A percentile compares a stretch with the other conserved stretches of the same genome.
Conservation (phyloP, 2,113 vertebrate genomes). For the Perca fluviatilis region DNA sequence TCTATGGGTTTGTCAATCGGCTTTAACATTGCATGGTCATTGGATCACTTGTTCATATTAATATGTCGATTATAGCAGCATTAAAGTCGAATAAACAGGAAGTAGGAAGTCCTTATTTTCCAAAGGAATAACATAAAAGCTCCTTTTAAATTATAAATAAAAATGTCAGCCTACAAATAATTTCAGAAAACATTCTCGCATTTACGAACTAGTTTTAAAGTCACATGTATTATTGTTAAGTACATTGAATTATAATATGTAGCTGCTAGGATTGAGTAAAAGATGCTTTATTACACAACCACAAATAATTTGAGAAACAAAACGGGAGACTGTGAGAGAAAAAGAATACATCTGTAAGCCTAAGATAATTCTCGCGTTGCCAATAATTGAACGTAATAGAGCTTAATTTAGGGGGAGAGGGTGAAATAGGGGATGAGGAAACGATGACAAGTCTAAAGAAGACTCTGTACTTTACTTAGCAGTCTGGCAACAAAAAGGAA, state of each 20-base stretch:
- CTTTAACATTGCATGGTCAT: no score
- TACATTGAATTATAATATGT: not conserved
- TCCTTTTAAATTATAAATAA: not conserved
- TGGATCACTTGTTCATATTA: no score
- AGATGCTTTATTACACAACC: not conserved
- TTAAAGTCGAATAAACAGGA: not conserved
- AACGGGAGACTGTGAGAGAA: not conserved
- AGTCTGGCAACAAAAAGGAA: slow-evolving; percentile 52
- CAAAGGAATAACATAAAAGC: not conserved
- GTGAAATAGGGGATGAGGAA: slow-evolving; percentile 23
- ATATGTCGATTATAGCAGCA: not conserved
- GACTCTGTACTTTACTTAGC: slow-evolving; percentile 57
- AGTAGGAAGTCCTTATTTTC: not conserved
- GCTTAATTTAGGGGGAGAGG: not conserved
- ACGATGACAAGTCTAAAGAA: no score
- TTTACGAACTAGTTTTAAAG: not conserved
- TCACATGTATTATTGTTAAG: no score
- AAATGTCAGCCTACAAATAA: not conserved
- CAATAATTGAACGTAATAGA: not conserved
- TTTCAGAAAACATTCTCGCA: not conserved
- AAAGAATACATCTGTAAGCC: not conserved
- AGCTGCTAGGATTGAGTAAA: not conserved
- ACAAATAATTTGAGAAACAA: no score
- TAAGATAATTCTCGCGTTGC: no score
- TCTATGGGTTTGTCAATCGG: no score